Base-by-base conservation (phyloP, 2,797 vertebrate genomes). In the Fringilla coelebs region DNA sequence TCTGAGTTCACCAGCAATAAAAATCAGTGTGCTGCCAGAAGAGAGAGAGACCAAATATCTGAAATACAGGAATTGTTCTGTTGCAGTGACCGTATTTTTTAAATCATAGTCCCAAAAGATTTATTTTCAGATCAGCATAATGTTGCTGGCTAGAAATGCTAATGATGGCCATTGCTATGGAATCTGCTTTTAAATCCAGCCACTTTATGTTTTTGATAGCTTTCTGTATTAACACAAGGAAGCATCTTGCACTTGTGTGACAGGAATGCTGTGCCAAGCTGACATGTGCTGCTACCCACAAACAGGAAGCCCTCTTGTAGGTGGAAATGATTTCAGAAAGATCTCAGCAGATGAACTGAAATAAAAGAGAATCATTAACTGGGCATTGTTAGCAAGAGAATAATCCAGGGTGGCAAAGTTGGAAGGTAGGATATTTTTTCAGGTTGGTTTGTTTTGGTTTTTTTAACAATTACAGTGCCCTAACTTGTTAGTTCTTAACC, bases 1-100 rank as follows among this genome's bases (percentile, higher is more conserved):
- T 93, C 65, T 88, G 76, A 70, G 63, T 96, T 97, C 96, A 97
- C 95, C 96, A 98, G 97, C 98, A 98, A 96, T 97, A 98, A 97
- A 95, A 93, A 52, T 71, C 36, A 45, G 34, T 17, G 32, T 1
- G 13, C 78, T 88, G 71, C 92, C 67, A 45, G 67, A 66, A 66
- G 73, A 68, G 20, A 73, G 10, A 58, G 21, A 61, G 31, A 73
- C 32, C 54, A 74, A 2, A 0, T 60, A n/a, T 28, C 75, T 87
- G 48, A 70, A 72, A 63, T 72, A 62, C 26, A 76, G 72, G 63
- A 88, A 40, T 61, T 83, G 46, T 55, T 85, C 48, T 48, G 45
- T 87, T 4, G 6, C 25, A 45, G n/a, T 67, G 76, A 78, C 67
- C 72, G 61, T 77, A 17, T 43, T 88, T 89, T 91, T 65, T 6